phyloP scores from a whole-genome alignment of 35 echinoderm and acorn worm genomes.

The Amphiura filiformis region DNA sequence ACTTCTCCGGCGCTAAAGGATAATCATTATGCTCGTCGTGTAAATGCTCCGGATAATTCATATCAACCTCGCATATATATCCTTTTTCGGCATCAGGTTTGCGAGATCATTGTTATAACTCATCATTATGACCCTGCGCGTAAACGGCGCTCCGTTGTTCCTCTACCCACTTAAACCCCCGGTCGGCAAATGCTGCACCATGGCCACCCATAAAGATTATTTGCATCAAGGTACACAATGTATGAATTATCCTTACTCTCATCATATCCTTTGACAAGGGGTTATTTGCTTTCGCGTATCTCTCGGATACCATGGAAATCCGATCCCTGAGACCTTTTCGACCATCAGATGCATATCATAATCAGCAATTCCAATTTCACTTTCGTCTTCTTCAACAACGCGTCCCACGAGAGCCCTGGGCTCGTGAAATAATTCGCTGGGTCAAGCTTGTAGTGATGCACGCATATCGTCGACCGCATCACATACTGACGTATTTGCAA shows the following conservation, averaged over 20 bases:
- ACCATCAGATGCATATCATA: conserved; percentile 5
- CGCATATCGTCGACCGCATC: too few species aligned
- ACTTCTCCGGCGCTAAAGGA: not conserved
- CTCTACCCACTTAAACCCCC: conserved; percentile 18
- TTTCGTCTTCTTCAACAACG: conserved; percentile 13
- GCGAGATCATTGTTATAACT: too few species aligned
- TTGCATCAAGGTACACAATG: conserved; percentile 10
- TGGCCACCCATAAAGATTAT: conserved; percentile 37
- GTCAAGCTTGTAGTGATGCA: too few species aligned
- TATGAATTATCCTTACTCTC: not conserved
- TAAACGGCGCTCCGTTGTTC: not conserved
- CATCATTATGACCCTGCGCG: not conserved
- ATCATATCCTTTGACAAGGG: conserved; percentile 5
- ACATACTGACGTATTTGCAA: too few species aligned
- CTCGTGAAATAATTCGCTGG: conserved; percentile 1
- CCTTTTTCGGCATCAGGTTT: not conserved
- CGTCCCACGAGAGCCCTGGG: conserved; percentile 7
- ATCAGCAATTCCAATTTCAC: conserved; percentile 4
- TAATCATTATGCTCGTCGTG: not conserved
- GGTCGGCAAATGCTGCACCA: not conserved
- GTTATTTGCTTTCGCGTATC: conserved; percentile 28
- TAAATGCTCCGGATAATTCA: not conserved
- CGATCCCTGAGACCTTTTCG: not conserved
- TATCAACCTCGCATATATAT: not conserved
- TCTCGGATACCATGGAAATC: not conserved